Percentiles rank a stretch among this genome's conserved stretches.
Evolutionary conservation across 2,797 vertebrate species (phyloP).

Genomic region (Chrysocyon brachyurus): DNA sequence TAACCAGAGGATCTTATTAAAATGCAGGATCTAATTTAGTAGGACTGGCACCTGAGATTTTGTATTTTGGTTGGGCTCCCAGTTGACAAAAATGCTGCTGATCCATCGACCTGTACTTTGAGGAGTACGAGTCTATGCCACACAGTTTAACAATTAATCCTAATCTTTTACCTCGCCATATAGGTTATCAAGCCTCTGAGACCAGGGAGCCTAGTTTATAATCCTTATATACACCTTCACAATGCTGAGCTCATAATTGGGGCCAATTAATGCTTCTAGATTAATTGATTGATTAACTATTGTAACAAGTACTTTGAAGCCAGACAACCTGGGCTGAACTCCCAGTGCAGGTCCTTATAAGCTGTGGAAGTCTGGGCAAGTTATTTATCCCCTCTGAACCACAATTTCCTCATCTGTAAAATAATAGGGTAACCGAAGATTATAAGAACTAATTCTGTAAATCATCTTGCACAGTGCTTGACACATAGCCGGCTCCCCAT

Average conservation of each 20-base stretch:
- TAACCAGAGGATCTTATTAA: background rate
- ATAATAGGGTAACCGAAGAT: background rate
- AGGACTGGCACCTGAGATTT: background rate
- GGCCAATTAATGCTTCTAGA: background rate
- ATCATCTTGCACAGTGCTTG: background rate
- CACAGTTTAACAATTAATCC: background rate
- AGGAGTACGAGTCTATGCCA: background rate
- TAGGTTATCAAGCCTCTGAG: conserved; percentile 31
- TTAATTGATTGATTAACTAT: conserved; percentile 9
- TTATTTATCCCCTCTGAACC: background rate
- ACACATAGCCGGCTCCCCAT: background rate
- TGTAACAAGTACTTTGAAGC: background rate
- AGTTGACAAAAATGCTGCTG: conserved; percentile 1
- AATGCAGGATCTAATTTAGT: background rate
- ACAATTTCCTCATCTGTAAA: background rate
- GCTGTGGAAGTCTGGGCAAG: background rate
- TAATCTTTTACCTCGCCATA: conserved; percentile 11
- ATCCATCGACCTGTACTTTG: background rate
- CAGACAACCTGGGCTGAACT: background rate
- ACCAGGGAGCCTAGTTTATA: background rate
- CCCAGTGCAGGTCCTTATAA: background rate
- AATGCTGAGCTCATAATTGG: background rate
- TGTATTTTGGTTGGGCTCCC: background rate
- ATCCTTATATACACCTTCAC: background rate
- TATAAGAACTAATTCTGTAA: conserved; percentile 16